phyloP scores from a whole-genome alignment of 2,888 invertebrate genomes.

The Nebria salina region DNA sequence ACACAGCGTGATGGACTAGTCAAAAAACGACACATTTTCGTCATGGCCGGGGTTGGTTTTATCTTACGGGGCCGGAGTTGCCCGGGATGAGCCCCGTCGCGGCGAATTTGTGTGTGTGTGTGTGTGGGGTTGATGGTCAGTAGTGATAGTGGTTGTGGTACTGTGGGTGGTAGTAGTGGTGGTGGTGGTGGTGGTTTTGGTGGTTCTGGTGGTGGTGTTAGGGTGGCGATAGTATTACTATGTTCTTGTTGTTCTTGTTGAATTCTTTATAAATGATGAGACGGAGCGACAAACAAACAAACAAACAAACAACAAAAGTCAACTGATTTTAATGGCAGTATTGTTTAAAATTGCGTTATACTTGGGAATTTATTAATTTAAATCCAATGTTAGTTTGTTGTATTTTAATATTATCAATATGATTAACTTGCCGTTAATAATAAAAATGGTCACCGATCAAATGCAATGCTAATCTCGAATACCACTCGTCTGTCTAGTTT shows the following conservation, averaged over 20 bases:
- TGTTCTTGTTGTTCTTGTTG: conserved; percentile 4
- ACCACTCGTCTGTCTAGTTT: conserved; percentile 3
- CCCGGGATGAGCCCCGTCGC: neutral
- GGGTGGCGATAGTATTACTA: conserved; percentile 4
- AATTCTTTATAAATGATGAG: conserved; percentile 21
- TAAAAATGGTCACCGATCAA: conserved; percentile 26
- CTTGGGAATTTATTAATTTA: conserved; percentile 32
- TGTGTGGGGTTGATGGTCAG: neutral
- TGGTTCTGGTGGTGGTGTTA: conserved; percentile 16
- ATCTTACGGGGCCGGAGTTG: neutral
- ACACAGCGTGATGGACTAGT: conserved; percentile 7
- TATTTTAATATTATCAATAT: conserved; percentile 4
- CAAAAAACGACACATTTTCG: neutral
- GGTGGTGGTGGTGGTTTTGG: conserved; percentile 24
- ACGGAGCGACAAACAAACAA: conserved; percentile 42
- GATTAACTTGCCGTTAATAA: neutral
- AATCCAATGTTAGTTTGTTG: conserved; percentile 4
- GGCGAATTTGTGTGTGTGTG: neutral
- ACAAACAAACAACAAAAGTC: conserved; percentile 24
- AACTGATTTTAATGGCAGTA: conserved; percentile 47
- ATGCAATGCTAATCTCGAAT: conserved; percentile 12
- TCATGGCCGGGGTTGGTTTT: neutral
- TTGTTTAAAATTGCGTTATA: conserved; percentile 46
- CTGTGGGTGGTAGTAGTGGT: conserved; percentile 4
- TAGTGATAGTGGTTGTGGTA: conserved; percentile 12